A percentile compares a stretch with the other conserved stretches of the same genome.
Conservation (phyloP, 2,888 invertebrate genomes). For the Maniola hyperantus region DNA sequence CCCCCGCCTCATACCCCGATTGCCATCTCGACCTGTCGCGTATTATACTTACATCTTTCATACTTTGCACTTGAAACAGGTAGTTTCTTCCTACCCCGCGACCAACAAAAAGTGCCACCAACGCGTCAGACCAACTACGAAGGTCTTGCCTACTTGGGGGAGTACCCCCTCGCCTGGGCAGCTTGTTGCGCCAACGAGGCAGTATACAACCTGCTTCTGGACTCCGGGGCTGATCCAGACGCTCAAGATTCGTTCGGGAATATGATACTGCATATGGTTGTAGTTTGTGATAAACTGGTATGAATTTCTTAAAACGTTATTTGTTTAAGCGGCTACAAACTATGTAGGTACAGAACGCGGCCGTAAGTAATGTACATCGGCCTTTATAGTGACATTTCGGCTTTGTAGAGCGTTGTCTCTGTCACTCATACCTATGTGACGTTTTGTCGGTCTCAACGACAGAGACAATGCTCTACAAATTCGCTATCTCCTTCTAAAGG, state of each 20-base stretch:
- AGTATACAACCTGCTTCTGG: constrained; percentile 96
- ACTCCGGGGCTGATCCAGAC: constrained; percentile 97
- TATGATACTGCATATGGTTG: constrained; percentile 99
- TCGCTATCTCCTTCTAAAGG: too few relatives aligned
- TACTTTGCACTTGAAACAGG: constrained; percentile 63
- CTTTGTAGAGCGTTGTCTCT: too few relatives aligned
- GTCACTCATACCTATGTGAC: too few relatives aligned
- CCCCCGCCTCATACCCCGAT: too few relatives aligned
- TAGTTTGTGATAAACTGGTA: constrained; percentile 98
- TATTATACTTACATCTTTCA: neutral
- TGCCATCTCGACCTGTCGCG: too few relatives aligned
- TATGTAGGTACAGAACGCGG: too few relatives aligned
- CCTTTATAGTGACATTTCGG: too few relatives aligned
- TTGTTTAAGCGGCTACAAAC: neutral
- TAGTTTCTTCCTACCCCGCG: constrained; percentile 97
- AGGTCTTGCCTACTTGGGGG: constrained; percentile 98
- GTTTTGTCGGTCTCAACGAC: too few relatives aligned
- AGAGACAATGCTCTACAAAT: too few relatives aligned
- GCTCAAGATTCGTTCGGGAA: constrained; percentile 98
- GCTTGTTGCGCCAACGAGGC: constrained; percentile 98
- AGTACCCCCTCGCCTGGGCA: constrained; percentile 98
- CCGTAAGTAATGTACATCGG: too few relatives aligned
- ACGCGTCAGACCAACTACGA: constrained; percentile 95
- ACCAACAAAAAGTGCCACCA: constrained; percentile 92
- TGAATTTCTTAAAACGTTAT: neutral